Evolutionary conservation across 2,888 invertebrate species (phyloP), one percentile per base, ranked within the genome.

Genomic region (Melangyna quadrimaculata): DNA sequence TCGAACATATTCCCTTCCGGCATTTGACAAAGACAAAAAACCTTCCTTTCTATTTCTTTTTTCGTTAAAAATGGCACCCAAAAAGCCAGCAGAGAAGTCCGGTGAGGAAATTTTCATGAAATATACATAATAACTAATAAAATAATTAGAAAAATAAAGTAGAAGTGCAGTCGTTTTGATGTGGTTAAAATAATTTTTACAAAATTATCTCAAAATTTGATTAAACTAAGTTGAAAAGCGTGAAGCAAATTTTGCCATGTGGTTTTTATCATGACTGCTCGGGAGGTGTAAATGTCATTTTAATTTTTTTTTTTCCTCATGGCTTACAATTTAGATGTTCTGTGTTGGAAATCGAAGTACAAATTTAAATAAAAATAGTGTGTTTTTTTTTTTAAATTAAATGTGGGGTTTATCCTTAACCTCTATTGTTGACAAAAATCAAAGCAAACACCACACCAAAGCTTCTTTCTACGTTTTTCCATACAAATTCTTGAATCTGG

Each of bases 41-140:
- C 88, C 87, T 90, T 90, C 90, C 91, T 91, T 91, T 91, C 90
- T 90, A 90, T 91, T 91, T 89, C 91, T 91, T 90, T 92, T 92
- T 93, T 93, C 91, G 90, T 90, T 88, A 92, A 95, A 94, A 93
- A 97, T 97, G 97, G 96, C 96, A 94, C 97, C 97, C 90, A 94
- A 95, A 93, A 97, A 97, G 94, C 95, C 96, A 92, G 94, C 96
- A 90, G 96, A 97, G 91, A 96, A 97, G 94, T 94, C 96, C 93
- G 96, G 96, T 96, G 95, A 93, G 94, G 93, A 91, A 91, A 90
- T 89, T 89, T 90, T 89, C 29, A 43, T 63, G 24, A 43, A 63
- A 88, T 89, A 81, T 87, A 69, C 19, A 1, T 2, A 27, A 22
- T 55, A 24, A 51, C 35, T 61, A 63, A 80, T 79, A 0, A 12